Conservation (phyloP, 2,888 invertebrate genomes). For the Terebella lapidaria region DNA sequence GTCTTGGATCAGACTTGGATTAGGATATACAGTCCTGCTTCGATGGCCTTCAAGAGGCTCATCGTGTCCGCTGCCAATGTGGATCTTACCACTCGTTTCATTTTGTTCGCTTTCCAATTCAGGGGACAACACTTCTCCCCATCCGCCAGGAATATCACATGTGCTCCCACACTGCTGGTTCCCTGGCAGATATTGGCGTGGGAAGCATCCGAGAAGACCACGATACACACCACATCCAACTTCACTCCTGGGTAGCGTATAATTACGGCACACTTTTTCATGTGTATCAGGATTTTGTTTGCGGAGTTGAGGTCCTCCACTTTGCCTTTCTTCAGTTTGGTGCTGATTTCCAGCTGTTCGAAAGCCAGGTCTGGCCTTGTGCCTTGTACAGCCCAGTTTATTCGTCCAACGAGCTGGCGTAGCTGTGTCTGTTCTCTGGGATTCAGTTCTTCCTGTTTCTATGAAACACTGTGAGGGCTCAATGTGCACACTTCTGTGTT, state of each 20-base stretch:
- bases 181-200: not conserved
- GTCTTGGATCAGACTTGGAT: too few species aligned
- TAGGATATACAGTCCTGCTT: too few species aligned
- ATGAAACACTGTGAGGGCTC: not conserved
- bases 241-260: not conserved
- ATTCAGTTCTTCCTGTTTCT: not conserved
- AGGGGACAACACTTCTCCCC: too few species aligned
- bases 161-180: not conserved
- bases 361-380: not conserved
- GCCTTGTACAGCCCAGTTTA: too few species aligned
- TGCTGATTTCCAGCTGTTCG: not conserved
- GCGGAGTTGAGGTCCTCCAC: not conserved
- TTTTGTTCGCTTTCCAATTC: too few species aligned
- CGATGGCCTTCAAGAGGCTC: too few species aligned
- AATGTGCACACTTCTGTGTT: not conserved
- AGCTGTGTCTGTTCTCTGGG: not conserved
- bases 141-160: too few species aligned
- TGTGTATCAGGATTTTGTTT: not conserved
- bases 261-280: not conserved
- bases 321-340: not conserved
- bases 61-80: too few species aligned
- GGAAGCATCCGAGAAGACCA: not conserved
- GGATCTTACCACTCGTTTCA: too few species aligned
- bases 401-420: too few species aligned
- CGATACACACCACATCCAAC: not conserved